A percentile compares a stretch with the other conserved stretches of the same genome.
Evolutionary conservation across 2,797 vertebrate genomes (phyloP).

Genomic region (Lacerta bilineata): DNA sequence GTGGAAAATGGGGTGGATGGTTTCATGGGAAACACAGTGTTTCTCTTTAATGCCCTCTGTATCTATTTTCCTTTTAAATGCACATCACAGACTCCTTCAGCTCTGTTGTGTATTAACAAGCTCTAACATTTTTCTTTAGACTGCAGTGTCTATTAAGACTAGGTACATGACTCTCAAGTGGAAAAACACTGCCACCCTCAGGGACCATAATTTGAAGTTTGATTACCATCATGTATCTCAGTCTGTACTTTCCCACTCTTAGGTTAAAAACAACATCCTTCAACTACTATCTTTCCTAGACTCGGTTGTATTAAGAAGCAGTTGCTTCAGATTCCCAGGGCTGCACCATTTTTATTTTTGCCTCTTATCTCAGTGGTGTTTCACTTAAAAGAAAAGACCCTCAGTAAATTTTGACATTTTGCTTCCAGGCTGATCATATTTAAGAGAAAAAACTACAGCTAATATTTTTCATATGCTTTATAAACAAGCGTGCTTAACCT

Average conservation of each 20-base stretch:
- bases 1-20: not conserved
- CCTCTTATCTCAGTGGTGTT: not conserved
- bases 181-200: not conserved
- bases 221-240: not conserved
- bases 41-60: not conserved
- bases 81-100: not conserved
- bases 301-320: not conserved
- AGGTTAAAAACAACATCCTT: not conserved
- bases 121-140: not conserved
- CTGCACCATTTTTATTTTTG: not conserved
- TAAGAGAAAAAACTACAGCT: not conserved
- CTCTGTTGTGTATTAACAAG: too few species aligned
- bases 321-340: not conserved
- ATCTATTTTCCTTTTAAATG: not conserved
- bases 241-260: not conserved
- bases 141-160: not conserved
- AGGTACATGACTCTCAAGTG: too few species aligned
- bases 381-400: not conserved
- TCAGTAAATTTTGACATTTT: not conserved
- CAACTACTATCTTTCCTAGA: not conserved
- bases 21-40: not conserved
- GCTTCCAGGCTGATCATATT: not conserved
- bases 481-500: not conserved
- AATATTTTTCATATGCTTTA: too few species aligned
- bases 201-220: not conserved